A percentile compares a stretch with the other conserved stretches of the same genome.
These are phyloP conservation scores for Montipora capitata DNA, from an alignment of 92 coral and sea anemone species.

Conservation along the genomic window DNA sequence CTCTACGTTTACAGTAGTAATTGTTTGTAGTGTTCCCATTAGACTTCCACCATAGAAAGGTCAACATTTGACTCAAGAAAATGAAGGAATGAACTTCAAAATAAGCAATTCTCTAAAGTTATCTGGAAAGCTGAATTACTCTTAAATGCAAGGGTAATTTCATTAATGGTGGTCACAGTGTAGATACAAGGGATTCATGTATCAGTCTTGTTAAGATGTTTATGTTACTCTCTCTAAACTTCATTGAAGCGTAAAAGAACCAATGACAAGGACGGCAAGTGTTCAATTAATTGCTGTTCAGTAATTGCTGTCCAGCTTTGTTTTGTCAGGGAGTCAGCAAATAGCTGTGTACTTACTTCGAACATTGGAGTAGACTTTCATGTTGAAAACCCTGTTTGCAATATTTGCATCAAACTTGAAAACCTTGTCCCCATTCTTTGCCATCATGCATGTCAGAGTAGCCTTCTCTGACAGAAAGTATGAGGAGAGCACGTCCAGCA, in stretches of 20 bases:
- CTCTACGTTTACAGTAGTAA: too few species aligned
- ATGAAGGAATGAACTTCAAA: not conserved
- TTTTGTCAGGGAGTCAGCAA: not conserved
- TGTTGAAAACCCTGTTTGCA: slow-evolving; percentile 88
- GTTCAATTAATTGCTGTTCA: slow-evolving; percentile 9
- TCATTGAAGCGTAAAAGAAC: slow-evolving; percentile 15
- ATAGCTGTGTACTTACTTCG: not conserved
- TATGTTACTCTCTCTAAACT: not conserved
- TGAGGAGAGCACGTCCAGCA: slow-evolving; percentile 4
- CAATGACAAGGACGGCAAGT: not conserved
- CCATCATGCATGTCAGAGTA: slow-evolving; percentile 5
- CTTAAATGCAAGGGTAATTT: not conserved
- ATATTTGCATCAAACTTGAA: slow-evolving; percentile 71
- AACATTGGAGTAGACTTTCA: slow-evolving; percentile 56
- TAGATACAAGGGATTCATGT: slow-evolving; percentile 51
- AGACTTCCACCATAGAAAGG: too few species aligned
- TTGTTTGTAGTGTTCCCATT: too few species aligned
- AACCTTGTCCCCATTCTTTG: not conserved
- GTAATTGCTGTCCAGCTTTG: not conserved
- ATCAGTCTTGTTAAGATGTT: slow-evolving; percentile 21
- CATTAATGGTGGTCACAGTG: slow-evolving; percentile 23
- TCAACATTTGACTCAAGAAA: too few species aligned
- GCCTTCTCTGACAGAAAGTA: not conserved
- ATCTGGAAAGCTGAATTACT: not conserved
- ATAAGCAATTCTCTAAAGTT: too few species aligned